Evolutionary conservation across 1,140 invertebrate species (phyloP).

Genomic region (Globodera ellingtonae): DNA sequence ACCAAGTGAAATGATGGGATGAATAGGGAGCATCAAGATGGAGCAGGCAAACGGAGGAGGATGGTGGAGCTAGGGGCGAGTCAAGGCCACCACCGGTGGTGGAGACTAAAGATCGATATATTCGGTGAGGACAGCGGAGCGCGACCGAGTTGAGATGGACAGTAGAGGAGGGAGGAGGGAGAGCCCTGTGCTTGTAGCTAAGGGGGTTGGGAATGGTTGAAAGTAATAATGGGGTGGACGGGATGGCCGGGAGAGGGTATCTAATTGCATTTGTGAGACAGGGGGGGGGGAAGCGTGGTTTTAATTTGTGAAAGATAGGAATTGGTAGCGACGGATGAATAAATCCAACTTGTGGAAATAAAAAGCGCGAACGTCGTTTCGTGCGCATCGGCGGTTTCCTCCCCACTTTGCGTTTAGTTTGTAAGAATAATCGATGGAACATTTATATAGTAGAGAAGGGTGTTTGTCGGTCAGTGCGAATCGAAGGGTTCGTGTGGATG

Average conservation of each 20-base stretch:
- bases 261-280: neutral
- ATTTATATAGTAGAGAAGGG: neutral
- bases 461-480: neutral
- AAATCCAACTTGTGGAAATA: no score
- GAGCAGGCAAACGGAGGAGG: neutral
- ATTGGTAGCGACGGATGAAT: no score
- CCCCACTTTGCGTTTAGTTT: neutral
- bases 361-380: no score
- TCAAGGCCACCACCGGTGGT: conserved; percentile 5
- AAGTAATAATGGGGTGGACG: no score
- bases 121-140: neutral
- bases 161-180: neutral
- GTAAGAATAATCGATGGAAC: neutral
- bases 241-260: neutral
- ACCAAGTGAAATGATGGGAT: conserved; percentile 14
- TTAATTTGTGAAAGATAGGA: neutral
- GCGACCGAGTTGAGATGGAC: neutral
- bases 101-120: conserved; percentile 5
- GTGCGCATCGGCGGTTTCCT: neutral
- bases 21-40: neutral
- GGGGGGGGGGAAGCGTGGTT: neutral
- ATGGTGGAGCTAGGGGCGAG: conserved; percentile 12
- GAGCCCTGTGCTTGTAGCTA: no score
- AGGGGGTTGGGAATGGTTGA: no score
- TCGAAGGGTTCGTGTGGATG: neutral